Percentiles rank a stretch among this genome's conserved stretches.
Evolutionary conservation across 2,797 vertebrate species (phyloP).

Genomic region (Sylvilagus floridanus): DNA sequence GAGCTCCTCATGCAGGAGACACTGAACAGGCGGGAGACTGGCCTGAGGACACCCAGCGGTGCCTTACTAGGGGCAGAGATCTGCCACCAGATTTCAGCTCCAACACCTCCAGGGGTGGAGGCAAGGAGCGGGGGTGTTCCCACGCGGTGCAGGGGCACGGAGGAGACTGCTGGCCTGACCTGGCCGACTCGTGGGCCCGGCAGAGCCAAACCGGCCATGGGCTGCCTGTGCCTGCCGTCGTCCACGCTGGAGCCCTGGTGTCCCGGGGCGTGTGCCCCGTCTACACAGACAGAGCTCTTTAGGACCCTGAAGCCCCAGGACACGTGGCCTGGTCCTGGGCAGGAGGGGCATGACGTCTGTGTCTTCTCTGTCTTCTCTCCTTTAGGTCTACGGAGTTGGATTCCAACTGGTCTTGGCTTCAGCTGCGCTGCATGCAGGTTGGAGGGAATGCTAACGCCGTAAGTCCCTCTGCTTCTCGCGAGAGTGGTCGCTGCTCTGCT

Average conservation of each 20-base stretch:
- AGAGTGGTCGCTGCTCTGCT: too few relatives aligned
- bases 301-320: neutral
- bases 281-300: neutral
- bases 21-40: neutral
- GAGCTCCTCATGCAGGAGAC: neutral
- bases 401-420: constrained; percentile 99
- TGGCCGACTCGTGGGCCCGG: too few relatives aligned
- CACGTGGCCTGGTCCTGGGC: neutral
- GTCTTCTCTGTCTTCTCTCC: constrained; percentile 66
- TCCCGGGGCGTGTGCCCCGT: neutral
- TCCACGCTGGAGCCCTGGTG: accelerated
- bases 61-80: neutral
- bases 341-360: too few relatives aligned
- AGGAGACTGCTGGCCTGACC: neutral
- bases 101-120: neutral
- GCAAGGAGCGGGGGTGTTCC: too few relatives aligned
- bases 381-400: constrained; percentile 97
- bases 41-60: neutral
- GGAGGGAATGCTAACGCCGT: constrained; percentile 96
- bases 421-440: constrained; percentile 98
- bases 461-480: constrained; percentile 79
- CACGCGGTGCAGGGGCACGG: too few relatives aligned
- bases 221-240: accelerated
- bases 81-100: neutral
- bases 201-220: neutral